Conservation (phyloP, 2,113 vertebrate species). For the Panthera leo region DNA sequence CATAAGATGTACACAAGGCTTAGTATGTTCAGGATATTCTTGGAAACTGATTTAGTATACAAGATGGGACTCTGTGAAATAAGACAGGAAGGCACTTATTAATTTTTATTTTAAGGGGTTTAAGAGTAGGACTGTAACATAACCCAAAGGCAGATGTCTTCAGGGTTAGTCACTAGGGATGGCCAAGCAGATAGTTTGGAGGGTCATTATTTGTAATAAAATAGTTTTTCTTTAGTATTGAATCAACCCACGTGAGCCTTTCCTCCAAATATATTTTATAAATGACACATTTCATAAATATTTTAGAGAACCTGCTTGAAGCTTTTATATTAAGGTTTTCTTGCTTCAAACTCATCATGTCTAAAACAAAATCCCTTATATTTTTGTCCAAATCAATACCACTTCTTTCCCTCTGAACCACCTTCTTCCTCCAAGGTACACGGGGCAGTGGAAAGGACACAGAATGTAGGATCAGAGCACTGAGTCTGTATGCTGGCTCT, state of each 20-base stretch:
- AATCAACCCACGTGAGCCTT: neutral
- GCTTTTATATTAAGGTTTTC: neutral
- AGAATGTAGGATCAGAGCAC: neutral
- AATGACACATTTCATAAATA: neutral
- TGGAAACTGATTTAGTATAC: neutral
- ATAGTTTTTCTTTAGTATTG: neutral
- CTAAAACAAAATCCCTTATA: neutral
- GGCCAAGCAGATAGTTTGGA: neutral
- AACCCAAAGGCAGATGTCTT: neutral
- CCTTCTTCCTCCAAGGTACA: neutral
- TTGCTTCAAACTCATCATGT: neutral
- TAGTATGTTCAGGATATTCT: neutral
- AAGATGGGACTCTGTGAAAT: neutral
- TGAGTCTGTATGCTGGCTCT: neutral
- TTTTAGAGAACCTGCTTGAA: neutral
- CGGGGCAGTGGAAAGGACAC: neutral
- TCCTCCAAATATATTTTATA: conserved; percentile 15
- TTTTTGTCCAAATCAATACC: neutral
- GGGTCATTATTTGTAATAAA: neutral
- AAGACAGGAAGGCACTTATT: neutral
- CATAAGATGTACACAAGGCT: neutral
- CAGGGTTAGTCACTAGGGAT: neutral
- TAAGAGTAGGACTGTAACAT: neutral
- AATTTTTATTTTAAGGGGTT: neutral
- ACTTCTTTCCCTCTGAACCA: neutral